Evolutionary conservation across 2,113 vertebrate species (phyloP).

Genomic region (Rhinogobius similis): DNA sequence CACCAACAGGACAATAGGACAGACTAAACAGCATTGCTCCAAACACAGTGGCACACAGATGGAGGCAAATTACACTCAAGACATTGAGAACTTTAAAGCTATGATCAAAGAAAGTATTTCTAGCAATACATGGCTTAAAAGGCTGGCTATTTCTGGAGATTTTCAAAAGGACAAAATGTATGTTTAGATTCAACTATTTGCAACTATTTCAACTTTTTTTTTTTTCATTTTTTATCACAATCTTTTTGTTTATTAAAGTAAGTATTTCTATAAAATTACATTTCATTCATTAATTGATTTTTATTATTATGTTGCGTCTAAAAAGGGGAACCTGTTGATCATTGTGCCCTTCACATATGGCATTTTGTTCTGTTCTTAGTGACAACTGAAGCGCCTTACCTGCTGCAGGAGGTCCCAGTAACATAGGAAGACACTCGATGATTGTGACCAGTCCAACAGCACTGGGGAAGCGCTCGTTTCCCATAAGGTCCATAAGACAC

Average conservation of each 20-base stretch:
- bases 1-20: too few species aligned
- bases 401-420: constrained; percentile 83
- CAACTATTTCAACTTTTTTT: too few species aligned
- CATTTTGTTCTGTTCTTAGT: not conserved
- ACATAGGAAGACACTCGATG: constrained; percentile 80
- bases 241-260: not conserved
- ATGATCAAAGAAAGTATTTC: not conserved
- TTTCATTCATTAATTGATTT: not conserved
- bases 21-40: too few species aligned
- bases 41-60: constrained; percentile 6
- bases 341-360: not conserved
- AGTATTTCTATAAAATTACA: too few species aligned
- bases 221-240: too few species aligned
- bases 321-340: not conserved
- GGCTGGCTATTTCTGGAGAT: too few species aligned
- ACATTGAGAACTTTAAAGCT: too few species aligned
- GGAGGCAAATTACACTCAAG: too few species aligned
- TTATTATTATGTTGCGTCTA: not conserved
- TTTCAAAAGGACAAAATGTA: too few species aligned
- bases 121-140: too few species aligned
- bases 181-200: too few species aligned
- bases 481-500: constrained; percentile 84
- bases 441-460: constrained; percentile 83
- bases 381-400: constrained; percentile 68
- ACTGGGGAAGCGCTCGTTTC: constrained; percentile 76